phyloP scores from a whole-genome alignment of 2,113 vertebrate genomes.

The Pluvialis apricaria region DNA sequence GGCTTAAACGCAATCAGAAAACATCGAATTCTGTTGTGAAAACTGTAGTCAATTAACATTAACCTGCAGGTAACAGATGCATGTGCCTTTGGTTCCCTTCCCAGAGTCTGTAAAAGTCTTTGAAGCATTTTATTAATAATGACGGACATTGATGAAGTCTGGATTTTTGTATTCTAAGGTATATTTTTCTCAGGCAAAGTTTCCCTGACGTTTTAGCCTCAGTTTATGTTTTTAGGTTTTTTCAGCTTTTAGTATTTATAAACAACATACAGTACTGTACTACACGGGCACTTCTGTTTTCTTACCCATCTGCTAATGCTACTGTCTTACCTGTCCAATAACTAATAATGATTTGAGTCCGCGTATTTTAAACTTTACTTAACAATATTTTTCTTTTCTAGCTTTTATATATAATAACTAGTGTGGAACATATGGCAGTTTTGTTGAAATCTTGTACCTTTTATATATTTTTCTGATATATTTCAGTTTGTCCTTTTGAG shows the following conservation, averaged over 20 bases:
- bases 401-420: background rate
- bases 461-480: background rate
- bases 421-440: background rate
- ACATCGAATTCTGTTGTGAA: background rate
- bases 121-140: background rate
- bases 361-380: background rate
- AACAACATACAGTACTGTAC: background rate
- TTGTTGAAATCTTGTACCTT: background rate
- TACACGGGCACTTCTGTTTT: background rate
- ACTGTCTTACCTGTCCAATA: background rate
- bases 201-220: background rate
- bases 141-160: background rate
- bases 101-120: background rate
- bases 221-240: background rate
- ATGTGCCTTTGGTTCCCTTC: background rate
- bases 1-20: background rate
- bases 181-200: background rate
- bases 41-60: background rate
- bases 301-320: background rate
- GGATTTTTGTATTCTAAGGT: background rate
- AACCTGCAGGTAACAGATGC: background rate
- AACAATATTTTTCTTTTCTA: background rate
- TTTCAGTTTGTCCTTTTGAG: background rate
- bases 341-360: background rate
- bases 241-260: background rate